Percentiles rank a stretch among this genome's conserved stretches.
Conservation (phyloP, 2,888 invertebrate genomes). For the Rhagonycha fulva region DNA sequence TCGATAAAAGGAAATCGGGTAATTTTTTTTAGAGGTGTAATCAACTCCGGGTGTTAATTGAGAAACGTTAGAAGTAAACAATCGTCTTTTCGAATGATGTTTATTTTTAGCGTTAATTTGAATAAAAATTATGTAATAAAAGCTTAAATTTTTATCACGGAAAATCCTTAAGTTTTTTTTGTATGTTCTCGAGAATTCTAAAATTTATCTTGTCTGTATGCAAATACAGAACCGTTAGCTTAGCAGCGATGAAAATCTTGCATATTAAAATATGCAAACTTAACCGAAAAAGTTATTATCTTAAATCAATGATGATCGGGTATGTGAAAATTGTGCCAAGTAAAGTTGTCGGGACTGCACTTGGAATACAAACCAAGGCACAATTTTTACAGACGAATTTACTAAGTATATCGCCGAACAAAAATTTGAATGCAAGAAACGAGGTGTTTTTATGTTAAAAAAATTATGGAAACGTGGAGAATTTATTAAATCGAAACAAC, state of each 20-base stretch:
- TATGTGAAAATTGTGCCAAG: conserved; percentile 22
- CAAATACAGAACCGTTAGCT: neutral
- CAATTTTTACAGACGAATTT: conserved; percentile 3
- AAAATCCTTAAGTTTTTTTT: neutral
- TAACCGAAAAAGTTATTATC: conserved; percentile 15
- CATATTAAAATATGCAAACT: neutral
- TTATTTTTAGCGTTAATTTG: neutral
- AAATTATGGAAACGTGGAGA: neutral
- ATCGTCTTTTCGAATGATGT: neutral
- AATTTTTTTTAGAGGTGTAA: neutral
- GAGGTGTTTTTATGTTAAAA: neutral
- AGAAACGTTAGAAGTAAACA: neutral
- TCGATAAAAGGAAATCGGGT: neutral
- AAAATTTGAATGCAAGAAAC: neutral
- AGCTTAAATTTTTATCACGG: too few relatives aligned
- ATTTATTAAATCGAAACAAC: neutral
- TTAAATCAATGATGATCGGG: conserved; percentile 19
- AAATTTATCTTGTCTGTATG: neutral
- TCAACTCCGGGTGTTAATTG: neutral
- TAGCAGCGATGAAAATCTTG: neutral
- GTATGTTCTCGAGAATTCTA: neutral
- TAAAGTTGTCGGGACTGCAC: conserved; percentile 9
- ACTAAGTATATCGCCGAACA: neutral
- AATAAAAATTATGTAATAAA: neutral
- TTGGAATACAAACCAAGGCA: conserved; percentile 7